phyloP scores from a whole-genome alignment of 2,113 vertebrate genomes.

The Malurus alboscapulatus region DNA sequence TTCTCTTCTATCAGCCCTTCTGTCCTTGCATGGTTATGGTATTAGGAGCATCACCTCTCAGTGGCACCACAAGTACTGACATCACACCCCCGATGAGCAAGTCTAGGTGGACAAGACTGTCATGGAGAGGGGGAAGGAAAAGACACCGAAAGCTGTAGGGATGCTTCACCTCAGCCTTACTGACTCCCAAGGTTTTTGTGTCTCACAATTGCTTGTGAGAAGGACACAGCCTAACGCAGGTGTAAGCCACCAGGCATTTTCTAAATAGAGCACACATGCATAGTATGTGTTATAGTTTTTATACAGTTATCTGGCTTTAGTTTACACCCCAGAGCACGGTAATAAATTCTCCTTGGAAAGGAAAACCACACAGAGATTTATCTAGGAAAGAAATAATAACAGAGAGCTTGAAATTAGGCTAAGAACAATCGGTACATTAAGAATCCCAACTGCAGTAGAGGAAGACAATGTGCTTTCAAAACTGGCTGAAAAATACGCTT shows the following conservation, averaged over 20 bases:
- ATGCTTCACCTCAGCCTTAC: neutral
- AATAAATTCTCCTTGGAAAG: neutral
- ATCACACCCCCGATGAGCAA: neutral
- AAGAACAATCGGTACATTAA: neutral
- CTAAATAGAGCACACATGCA: neutral
- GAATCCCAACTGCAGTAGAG: neutral
- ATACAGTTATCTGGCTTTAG: neutral
- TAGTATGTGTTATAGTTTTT: neutral
- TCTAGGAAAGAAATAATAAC: neutral
- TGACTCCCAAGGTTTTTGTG: neutral
- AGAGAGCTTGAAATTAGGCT: neutral
- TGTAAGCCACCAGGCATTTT: neutral
- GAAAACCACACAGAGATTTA: neutral
- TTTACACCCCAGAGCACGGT: neutral
- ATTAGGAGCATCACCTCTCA: neutral
- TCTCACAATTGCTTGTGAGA: neutral
- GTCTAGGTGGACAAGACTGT: neutral
- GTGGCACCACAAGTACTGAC: neutral
- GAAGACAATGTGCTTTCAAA: neutral
- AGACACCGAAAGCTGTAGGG: neutral
- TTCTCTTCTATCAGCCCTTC: neutral
- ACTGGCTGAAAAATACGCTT: neutral
- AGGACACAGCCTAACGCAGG: neutral
- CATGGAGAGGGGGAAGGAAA: neutral
- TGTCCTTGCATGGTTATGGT: accelerated